phyloP scores from a whole-genome alignment of 1,140 invertebrate genomes.

The Eupeodes corollae region DNA sequence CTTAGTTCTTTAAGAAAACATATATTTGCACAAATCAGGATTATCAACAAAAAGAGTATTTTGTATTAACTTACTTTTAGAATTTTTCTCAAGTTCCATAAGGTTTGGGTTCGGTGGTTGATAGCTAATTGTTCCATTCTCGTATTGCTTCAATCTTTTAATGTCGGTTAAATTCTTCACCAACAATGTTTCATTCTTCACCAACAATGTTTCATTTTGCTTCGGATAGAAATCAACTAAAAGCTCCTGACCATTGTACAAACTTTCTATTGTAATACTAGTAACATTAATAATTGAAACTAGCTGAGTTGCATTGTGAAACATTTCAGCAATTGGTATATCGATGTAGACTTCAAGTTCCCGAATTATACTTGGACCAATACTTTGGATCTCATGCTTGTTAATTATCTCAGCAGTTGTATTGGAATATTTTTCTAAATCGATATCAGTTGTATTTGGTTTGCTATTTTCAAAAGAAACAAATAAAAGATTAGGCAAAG shows the following conservation, averaged over 20 bases:
- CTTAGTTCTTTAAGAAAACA: constrained; percentile 13
- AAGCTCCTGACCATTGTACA: constrained; percentile 23
- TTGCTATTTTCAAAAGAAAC: constrained; percentile 11
- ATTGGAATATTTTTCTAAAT: constrained; percentile 25
- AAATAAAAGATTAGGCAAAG: neutral
- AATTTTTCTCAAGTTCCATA: too few relatives aligned
- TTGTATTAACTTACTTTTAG: too few relatives aligned
- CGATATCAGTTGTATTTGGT: constrained; percentile 19
- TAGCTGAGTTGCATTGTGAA: constrained; percentile 15
- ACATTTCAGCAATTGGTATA: constrained; percentile 29
- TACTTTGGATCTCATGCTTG: constrained; percentile 18
- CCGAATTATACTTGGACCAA: constrained; percentile 21
- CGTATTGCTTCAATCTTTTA: too few relatives aligned
- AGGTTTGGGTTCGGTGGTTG: too few relatives aligned
- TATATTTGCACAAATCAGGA: neutral
- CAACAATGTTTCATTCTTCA: constrained; percentile 20
- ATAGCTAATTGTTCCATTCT: too few relatives aligned
- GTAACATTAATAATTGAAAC: constrained; percentile 26
- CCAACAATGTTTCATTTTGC: constrained; percentile 25
- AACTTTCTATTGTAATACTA: constrained; percentile 25
- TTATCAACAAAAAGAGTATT: too few relatives aligned
- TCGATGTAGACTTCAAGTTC: constrained; percentile 21
- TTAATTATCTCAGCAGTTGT: constrained; percentile 22
- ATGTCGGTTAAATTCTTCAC: constrained; percentile 4
- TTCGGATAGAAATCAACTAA: constrained; percentile 20